phyloP scores from a whole-genome alignment of 2,888 invertebrate species.

The Agrotis exclamationis region DNA sequence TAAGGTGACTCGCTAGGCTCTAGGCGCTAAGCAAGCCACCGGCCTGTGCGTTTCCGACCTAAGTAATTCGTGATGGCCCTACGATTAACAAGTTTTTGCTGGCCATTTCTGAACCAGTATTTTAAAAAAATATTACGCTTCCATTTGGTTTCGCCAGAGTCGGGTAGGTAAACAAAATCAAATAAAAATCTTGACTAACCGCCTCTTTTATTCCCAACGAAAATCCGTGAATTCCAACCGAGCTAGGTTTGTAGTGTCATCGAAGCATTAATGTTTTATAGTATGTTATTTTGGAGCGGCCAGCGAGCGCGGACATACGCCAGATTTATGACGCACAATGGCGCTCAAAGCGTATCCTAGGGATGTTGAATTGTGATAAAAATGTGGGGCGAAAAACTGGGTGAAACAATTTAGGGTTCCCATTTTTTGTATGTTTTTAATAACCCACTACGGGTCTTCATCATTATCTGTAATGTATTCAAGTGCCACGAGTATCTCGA shows the following conservation, averaged over 20 bases:
- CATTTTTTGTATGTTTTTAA: no score
- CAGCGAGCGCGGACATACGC: conserved; percentile 44
- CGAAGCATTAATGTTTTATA: conserved; percentile 64
- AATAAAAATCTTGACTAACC: conserved; percentile 1
- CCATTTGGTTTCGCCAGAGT: no score
- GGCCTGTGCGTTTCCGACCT: no score
- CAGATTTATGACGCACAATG: conserved; percentile 60
- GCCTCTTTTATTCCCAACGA: conserved; percentile 9
- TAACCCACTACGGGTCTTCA: no score
- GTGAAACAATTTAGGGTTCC: background rate
- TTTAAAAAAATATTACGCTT: no score
- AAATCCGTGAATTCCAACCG: conserved; percentile 35
- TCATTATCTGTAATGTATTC: no score
- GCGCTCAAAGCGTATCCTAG: conserved; percentile 47
- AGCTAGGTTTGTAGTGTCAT: conserved; percentile 41
- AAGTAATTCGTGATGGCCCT: no score
- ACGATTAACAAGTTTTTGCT: no score
- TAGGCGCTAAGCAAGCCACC: no score
- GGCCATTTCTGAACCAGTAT: no score
- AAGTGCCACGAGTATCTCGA: no score
- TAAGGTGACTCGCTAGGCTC: no score
- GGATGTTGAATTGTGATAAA: conserved; percentile 9
- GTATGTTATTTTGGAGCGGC: conserved; percentile 47
- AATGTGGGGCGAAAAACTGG: conserved; percentile 8
- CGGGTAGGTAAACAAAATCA: background rate